These are phyloP conservation scores for Lucilia sericata DNA, from an alignment of 1,140 invertebrate genomes.

Conservation along the genomic window DNA sequence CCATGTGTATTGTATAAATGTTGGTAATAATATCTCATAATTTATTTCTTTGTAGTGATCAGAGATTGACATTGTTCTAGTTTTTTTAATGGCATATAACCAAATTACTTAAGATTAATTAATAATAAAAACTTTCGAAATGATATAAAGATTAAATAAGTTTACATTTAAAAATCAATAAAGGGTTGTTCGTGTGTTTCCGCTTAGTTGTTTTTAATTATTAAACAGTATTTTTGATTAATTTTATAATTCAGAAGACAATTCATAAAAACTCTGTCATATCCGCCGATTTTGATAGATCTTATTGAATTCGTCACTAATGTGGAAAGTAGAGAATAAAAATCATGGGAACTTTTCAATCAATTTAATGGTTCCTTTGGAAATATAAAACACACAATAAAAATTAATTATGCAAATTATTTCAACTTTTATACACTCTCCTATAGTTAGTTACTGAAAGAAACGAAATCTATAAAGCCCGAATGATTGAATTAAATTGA, in stretches of 20 bases:
- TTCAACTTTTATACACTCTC: neutral
- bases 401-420: slow-evolving; percentile 38
- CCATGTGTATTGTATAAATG: too few relatives aligned
- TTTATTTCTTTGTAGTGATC: too few relatives aligned
- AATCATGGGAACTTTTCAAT: slow-evolving; percentile 18
- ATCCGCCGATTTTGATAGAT: slow-evolving; percentile 5
- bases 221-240: neutral
- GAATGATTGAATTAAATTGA: neutral
- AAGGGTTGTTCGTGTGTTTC: neutral
- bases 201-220: neutral
- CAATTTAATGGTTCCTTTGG: neutral
- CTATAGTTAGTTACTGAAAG: neutral
- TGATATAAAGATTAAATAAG: too few relatives aligned
- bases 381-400: neutral
- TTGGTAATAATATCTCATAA: too few relatives aligned
- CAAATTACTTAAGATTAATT: too few relatives aligned
- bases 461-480: neutral
- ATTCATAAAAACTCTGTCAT: neutral
- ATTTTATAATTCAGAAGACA: neutral
- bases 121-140: too few relatives aligned
- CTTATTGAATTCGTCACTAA: neutral
- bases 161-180: too few relatives aligned
- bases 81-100: too few relatives aligned
- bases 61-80: too few relatives aligned
- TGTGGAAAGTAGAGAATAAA: neutral